Conservation (phyloP, 2,888 invertebrate genomes). For the Nephrocerus scutellatus region DNA sequence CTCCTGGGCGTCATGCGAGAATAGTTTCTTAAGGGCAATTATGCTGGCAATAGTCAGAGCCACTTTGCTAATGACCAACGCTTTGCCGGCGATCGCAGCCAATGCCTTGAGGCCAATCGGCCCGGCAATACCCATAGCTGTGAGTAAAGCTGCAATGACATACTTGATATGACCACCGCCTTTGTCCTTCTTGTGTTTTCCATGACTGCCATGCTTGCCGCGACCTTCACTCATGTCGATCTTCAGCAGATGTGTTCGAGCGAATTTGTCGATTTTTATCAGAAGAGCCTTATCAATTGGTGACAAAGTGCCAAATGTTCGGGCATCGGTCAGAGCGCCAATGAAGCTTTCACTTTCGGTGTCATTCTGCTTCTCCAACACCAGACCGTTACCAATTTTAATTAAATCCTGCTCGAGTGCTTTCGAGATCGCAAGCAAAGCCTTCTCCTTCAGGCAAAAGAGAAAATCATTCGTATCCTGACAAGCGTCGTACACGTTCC, state of each 20-base stretch:
- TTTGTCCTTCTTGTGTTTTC: constrained; percentile 45
- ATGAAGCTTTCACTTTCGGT: constrained; percentile 46
- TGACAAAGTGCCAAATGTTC: constrained; percentile 53
- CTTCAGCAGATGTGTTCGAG: constrained; percentile 59
- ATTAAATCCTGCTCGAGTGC: constrained; percentile 58
- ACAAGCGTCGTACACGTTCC: constrained; percentile 59
- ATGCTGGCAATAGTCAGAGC: constrained; percentile 66
- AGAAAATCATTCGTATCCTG: constrained; percentile 56
- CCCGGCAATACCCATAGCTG: constrained; percentile 62
- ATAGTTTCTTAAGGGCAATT: constrained; percentile 64
- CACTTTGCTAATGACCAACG: constrained; percentile 65
- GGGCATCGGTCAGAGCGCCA: constrained; percentile 50
- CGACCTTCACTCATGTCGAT: constrained; percentile 52
- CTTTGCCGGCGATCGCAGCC: constrained; percentile 64
- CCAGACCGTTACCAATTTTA: constrained; percentile 56
- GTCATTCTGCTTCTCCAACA: constrained; percentile 55
- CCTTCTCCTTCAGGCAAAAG: constrained; percentile 57
- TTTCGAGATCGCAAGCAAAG: constrained; percentile 53
- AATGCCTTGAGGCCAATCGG: constrained; percentile 63
- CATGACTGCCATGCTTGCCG: constrained; percentile 21
- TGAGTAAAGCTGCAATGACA: constrained; percentile 56
- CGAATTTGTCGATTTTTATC: constrained; percentile 53
- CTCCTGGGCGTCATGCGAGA: constrained; percentile 59
- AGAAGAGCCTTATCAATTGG: constrained; percentile 51
- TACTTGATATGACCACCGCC: constrained; percentile 47